Evolutionary conservation across 2,888 invertebrate species (phyloP).

Genomic region (Sesamia inferens): DNA sequence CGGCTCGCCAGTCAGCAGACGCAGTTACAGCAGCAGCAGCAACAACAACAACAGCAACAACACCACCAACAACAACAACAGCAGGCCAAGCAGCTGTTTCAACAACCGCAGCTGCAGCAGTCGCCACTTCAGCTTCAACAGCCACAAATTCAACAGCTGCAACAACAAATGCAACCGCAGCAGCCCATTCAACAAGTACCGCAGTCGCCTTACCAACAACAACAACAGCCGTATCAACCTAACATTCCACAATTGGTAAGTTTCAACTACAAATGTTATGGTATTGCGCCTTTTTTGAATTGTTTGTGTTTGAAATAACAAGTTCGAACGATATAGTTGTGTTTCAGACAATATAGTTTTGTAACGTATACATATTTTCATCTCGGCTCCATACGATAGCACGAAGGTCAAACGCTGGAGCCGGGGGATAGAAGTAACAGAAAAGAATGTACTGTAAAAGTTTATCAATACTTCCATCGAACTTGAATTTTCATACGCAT

Average conservation of each 20-base stretch:
- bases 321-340: conserved; percentile 12
- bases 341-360: not conserved
- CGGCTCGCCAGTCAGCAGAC: conserved; percentile 94
- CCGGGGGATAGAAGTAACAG: not conserved
- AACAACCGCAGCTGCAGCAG: conserved; percentile 80
- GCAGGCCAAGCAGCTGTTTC: conserved; percentile 60
- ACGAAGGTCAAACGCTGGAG: not conserved
- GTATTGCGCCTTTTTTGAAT: conserved; percentile 28
- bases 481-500: conserved; percentile 32
- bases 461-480: not conserved
- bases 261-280: conserved; percentile 28
- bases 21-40: conserved; percentile 75
- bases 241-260: conserved; percentile 90
- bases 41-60: conserved; percentile 85
- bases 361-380: not conserved
- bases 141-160: conserved; percentile 85
- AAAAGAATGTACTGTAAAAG: not conserved
- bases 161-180: conserved; percentile 79
- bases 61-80: conserved; percentile 78
- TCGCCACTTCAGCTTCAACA: conserved; percentile 89
- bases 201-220: conserved; percentile 85
- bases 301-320: conserved; percentile 30
- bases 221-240: conserved; percentile 80
- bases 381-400: not conserved
- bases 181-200: conserved; percentile 66